Evolutionary conservation across 2,797 vertebrate species (phyloP).

Genomic region (Acrossocheilus wenchowensis): DNA sequence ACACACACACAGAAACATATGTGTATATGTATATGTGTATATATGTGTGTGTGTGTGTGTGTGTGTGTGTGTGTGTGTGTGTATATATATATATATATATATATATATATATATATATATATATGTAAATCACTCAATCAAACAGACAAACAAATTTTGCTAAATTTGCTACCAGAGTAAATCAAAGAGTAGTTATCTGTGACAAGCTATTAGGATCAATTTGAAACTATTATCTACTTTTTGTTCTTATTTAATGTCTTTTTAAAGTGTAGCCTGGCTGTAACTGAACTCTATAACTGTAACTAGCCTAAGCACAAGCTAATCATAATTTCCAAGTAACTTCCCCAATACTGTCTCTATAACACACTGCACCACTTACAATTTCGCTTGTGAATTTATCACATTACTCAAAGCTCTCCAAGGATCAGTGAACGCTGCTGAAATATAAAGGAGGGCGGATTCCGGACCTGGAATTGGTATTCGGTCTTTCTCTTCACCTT

Average conservation of each 20-base stretch:
- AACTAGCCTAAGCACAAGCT: not conserved
- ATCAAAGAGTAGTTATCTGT: not conserved
- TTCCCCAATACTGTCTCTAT: not conserved
- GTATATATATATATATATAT: too few species aligned
- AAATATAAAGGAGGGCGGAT: slow-evolving; percentile 13
- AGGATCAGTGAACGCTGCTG: not conserved
- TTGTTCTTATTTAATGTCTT: too few species aligned
- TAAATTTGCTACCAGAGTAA: not conserved
- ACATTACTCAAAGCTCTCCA: not conserved
- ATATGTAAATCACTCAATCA: too few species aligned
- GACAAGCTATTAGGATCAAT: too few species aligned
- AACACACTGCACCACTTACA: not conserved
- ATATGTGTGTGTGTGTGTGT: too few species aligned
- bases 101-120: too few species aligned
- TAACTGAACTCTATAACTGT: not conserved
- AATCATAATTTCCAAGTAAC: not conserved
- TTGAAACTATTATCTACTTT: too few species aligned
- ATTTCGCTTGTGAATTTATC: not conserved
- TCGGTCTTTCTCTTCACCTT: slow-evolving; percentile 41
- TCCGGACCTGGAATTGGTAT: slow-evolving; percentile 3
- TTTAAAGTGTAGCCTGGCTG: not conserved
- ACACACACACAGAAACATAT: too few species aligned
- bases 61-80: too few species aligned
- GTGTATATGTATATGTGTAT: too few species aligned
- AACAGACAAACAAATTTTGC: not conserved